These are phyloP conservation scores for Pogonomyrmex barbatus DNA, from an alignment of 1,140 invertebrate genomes.

Conservation along the genomic window DNA sequence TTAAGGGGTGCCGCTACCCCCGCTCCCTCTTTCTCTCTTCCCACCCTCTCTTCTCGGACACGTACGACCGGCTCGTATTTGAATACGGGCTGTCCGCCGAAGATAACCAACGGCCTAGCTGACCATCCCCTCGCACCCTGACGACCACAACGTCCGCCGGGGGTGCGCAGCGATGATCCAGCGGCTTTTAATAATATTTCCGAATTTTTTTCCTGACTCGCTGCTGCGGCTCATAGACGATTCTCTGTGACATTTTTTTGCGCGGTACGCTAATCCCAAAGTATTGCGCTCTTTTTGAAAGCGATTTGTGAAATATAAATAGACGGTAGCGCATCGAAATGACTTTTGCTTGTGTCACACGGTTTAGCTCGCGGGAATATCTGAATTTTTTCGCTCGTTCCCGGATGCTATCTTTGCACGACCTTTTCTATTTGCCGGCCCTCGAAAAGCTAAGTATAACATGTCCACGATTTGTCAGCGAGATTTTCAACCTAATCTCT, in stretches of 20 bases:
- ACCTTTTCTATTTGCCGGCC: slow-evolving; percentile 43
- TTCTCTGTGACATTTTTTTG: slow-evolving; percentile 75
- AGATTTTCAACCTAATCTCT: not conserved
- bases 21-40: not conserved
- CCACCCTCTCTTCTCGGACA: slow-evolving; percentile 8
- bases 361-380: slow-evolving; percentile 52
- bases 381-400: slow-evolving; percentile 51
- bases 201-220: slow-evolving; percentile 71
- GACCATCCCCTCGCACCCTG: slow-evolving; percentile 57
- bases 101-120: slow-evolving; percentile 73
- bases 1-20: slow-evolving; percentile 46
- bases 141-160: slow-evolving; percentile 4
- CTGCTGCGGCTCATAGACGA: slow-evolving; percentile 69
- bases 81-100: slow-evolving; percentile 72
- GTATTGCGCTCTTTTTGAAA: slow-evolving; percentile 81
- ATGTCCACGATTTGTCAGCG: not conserved
- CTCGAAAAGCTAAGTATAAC: slow-evolving; percentile 31
- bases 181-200: slow-evolving; percentile 80
- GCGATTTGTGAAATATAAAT: slow-evolving; percentile 82
- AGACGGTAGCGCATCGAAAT: slow-evolving; percentile 77
- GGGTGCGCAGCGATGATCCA: slow-evolving; percentile 59
- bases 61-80: slow-evolving; percentile 62
- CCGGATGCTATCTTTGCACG: slow-evolving; percentile 29
- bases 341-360: slow-evolving; percentile 75
- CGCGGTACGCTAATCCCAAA: slow-evolving; percentile 77